Evolutionary conservation across 1,140 invertebrate genomes (phyloP).

Genomic region (Varroa destructor): DNA sequence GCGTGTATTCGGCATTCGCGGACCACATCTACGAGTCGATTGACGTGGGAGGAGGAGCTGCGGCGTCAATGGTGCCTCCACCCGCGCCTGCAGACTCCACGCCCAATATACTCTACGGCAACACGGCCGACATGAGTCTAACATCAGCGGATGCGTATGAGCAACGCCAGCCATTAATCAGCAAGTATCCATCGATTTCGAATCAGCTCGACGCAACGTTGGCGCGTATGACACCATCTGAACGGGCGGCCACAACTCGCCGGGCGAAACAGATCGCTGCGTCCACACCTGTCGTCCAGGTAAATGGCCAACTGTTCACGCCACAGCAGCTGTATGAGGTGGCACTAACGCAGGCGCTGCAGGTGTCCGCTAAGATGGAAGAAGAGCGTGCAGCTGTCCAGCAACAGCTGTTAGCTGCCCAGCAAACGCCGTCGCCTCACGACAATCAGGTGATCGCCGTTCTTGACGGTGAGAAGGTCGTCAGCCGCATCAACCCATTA

Average conservation of each 20-base stretch:
- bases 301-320: constrained; percentile 24
- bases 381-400: background rate
- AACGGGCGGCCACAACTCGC: constrained; percentile 17
- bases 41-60: background rate
- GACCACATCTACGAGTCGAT: constrained; percentile 27
- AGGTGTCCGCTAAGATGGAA: constrained; percentile 24
- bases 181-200: constrained; percentile 5
- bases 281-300: constrained; percentile 17
- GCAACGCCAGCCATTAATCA: constrained; percentile 16
- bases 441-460: constrained; percentile 51
- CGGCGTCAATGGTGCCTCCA: constrained; percentile 3
- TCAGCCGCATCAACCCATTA: constrained; percentile 58
- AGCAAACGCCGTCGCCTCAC: background rate
- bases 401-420: too few relatives aligned
- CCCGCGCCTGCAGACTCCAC: constrained; percentile 21
- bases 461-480: constrained; percentile 63
- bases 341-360: constrained; percentile 12
- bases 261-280: constrained; percentile 22
- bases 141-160: background rate
- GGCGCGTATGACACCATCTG: constrained; percentile 14
- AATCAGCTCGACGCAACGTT: constrained; percentile 24
- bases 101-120: constrained; percentile 27
- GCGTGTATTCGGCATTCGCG: constrained; percentile 25
- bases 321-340: constrained; percentile 24
- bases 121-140: constrained; percentile 4